Evolutionary conservation across 2,113 vertebrate genomes (phyloP).

Genomic region (Gallinago jamesoni): DNA sequence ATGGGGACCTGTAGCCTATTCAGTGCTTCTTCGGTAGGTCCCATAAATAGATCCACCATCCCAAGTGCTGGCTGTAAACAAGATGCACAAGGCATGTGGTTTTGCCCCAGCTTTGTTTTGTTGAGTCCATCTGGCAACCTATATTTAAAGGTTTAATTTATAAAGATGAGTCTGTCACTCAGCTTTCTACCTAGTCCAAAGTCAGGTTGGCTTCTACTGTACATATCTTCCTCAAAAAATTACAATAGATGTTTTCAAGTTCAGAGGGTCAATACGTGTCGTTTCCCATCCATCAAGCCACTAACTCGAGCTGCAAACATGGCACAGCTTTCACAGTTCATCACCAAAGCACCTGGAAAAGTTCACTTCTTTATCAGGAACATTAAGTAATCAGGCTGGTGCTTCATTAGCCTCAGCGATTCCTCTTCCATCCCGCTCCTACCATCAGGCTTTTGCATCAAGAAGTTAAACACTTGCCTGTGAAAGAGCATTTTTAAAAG

Average conservation of each 20-base stretch:
- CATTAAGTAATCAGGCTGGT: background rate
- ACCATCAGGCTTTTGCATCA: background rate
- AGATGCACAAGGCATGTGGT: too few species aligned
- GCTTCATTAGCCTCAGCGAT: background rate
- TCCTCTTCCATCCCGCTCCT: background rate
- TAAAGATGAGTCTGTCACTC: background rate
- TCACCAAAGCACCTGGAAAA: background rate
- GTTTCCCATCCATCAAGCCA: background rate
- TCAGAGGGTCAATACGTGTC: accelerated
- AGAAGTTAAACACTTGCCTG: background rate
- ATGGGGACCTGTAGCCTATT: background rate
- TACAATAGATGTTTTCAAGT: background rate
- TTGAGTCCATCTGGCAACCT: background rate
- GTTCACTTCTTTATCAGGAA: background rate
- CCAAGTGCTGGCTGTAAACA: background rate
- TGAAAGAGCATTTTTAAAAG: background rate
- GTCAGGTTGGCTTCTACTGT: background rate
- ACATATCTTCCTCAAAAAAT: background rate
- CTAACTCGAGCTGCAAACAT: background rate
- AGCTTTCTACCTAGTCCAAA: background rate
- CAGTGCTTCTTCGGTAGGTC: background rate
- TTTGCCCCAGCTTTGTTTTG: background rate
- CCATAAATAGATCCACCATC: background rate
- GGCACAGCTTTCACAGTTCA: background rate
- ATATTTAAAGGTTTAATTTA: background rate